Evolutionary conservation across 2,888 invertebrate species (phyloP).

Genomic region (Adela reaumurella): DNA sequence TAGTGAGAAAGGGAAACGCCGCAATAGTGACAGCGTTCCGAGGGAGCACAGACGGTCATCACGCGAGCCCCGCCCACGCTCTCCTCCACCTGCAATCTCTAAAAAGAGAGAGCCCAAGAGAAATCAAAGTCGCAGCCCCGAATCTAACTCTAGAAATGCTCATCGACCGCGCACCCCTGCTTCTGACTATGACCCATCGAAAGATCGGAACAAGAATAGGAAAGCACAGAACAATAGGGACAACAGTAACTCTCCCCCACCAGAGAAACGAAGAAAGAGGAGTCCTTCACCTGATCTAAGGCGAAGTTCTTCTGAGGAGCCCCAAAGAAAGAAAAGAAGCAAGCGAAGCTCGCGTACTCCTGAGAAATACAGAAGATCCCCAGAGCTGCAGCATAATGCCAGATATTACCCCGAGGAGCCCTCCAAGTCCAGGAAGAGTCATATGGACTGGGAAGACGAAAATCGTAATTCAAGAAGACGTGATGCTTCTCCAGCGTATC

Average conservation of each 20-base stretch:
- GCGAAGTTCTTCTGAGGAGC: background rate
- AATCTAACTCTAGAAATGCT: conserved; percentile 27
- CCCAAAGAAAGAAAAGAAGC: background rate
- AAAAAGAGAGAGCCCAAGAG: conserved; percentile 26
- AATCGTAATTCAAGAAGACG: background rate
- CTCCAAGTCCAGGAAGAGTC: background rate
- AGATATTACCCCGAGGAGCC: background rate
- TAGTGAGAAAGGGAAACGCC: conserved; percentile 15
- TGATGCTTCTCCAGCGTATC: background rate
- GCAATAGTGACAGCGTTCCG: conserved; percentile 25
- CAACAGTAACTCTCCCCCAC: conserved; percentile 28
- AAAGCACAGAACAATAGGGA: conserved; percentile 11
- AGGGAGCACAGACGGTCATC: conserved; percentile 14
- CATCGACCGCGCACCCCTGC: conserved; percentile 20
- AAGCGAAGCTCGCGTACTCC: background rate
- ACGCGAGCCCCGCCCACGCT: conserved; percentile 18
- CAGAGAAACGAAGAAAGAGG: conserved; percentile 30
- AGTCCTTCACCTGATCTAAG: conserved; percentile 16
- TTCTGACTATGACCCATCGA: conserved; percentile 24
- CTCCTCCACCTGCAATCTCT: conserved; percentile 33
- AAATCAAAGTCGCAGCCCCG: conserved; percentile 19
- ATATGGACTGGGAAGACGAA: background rate
- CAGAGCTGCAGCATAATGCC: background rate
- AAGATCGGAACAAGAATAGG: conserved; percentile 19
- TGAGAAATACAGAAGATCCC: background rate